Evolutionary conservation across 2,888 invertebrate genomes (phyloP), one percentile per base, ranked within the genome.

Genomic region (Lacanobia wlatinum): DNA sequence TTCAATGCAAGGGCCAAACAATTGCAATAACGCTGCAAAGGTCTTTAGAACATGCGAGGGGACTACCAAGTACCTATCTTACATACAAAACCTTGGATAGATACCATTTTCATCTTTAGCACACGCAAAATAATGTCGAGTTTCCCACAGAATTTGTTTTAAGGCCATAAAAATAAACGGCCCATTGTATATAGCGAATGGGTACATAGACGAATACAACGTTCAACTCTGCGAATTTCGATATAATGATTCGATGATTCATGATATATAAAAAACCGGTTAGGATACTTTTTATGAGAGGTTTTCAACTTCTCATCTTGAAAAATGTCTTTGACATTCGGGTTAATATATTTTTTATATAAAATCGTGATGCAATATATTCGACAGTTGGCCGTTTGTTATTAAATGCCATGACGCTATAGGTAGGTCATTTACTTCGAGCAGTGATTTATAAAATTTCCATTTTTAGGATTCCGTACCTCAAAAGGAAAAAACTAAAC

Each of bases 231-330:
- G 70, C 80, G 71, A 85, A 87, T 81, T 76, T 77, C 77, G 69
- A 72, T 85, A 70, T 64, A 61, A 63, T 43, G 62, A 70, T 74
- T 80, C 72, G 80, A 83, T 89, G 87, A 89, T 68, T 88, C 87
- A 88, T 73, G n/a, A 18, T 70, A 46, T 9, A 61, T 50, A 72
- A 79, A 79, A 82, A 87, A 84, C 80, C 70, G 80, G 79, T 83
- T 63, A 48, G 28, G 21, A 53, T 53, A 60, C 53, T 68, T 76
- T 82, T 83, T 79, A 56, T 75, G 55, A 67, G 64, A 61, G 60
- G 62, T 79, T 72, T 68, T 69, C 50, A 70, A 78, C 77, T 78
- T 73, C 70, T 67, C 55, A 70, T 80, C 78, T 78, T 70, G 56
- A 81, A 80, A 84, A 78, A 80, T 81, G 60, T 76, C 73, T 72